These are phyloP conservation scores for Aphidius gifuensis DNA, from an alignment of 1,140 invertebrate genomes.

Conservation along the genomic window DNA sequence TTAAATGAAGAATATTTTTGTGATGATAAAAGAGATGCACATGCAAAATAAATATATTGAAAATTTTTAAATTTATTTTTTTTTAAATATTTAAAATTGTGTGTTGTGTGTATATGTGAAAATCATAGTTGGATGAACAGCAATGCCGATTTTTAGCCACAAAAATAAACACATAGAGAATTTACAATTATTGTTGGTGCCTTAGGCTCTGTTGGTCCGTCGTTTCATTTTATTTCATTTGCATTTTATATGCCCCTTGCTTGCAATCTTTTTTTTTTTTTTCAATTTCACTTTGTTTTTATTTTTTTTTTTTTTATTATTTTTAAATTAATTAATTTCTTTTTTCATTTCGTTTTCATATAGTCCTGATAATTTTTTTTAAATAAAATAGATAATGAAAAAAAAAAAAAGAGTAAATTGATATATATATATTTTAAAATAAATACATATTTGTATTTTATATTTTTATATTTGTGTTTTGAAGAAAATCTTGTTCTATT, in stretches of 20 bases:
- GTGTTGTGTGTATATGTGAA: no score
- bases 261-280: background rate
- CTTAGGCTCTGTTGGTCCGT: slow-evolving; percentile 10
- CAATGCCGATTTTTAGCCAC: slow-evolving; percentile 12
- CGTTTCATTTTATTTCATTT: slow-evolving; percentile 19
- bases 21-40: background rate
- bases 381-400: no score
- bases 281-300: background rate
- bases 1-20: background rate
- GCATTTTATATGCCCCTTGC: slow-evolving; percentile 12
- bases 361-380: background rate
- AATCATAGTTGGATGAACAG: slow-evolving; percentile 15
- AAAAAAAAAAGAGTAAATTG: background rate
- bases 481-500: background rate
- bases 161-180: slow-evolving; percentile 21
- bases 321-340: background rate
- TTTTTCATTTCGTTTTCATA: background rate
- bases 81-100: background rate
- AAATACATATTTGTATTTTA: background rate
- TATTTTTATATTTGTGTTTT: background rate
- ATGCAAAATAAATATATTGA: no score
- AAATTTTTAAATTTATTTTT: no score
- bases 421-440: background rate
- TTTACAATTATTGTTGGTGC: slow-evolving; percentile 23
- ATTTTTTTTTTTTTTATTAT: slow-evolving; percentile 3